Evolutionary conservation across 1,140 invertebrate species (phyloP).

Genomic region (Lepidurus apus): DNA sequence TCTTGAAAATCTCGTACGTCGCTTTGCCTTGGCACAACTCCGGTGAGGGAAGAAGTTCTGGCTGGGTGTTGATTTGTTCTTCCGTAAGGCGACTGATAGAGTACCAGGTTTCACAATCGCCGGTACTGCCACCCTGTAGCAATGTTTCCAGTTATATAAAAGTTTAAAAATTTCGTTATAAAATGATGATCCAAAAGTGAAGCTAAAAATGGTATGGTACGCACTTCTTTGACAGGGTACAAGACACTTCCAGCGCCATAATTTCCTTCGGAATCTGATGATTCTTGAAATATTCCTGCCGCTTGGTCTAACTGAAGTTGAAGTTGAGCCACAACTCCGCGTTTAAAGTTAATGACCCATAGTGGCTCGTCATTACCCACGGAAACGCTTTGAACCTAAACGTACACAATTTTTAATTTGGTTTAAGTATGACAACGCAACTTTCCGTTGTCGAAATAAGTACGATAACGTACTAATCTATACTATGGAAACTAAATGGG

Average conservation of each 20-base stretch:
- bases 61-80: constrained; percentile 31
- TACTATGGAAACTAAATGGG: too few species aligned
- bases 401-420: too few species aligned
- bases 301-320: constrained; percentile 30
- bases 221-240: constrained; percentile 29
- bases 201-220: neutral
- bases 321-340: constrained; percentile 31
- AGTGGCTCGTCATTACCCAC: constrained; percentile 29
- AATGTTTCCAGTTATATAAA: neutral
- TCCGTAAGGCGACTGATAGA: constrained; percentile 31
- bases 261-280: constrained; percentile 20
- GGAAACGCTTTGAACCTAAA: constrained; percentile 30
- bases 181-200: neutral
- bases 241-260: constrained; percentile 27
- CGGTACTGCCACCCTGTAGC: constrained; percentile 30
- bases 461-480: neutral
- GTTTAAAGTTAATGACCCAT: constrained; percentile 34
- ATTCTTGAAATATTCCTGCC: constrained; percentile 26
- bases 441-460: neutral
- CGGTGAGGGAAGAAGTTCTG: constrained; percentile 34
- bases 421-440: too few species aligned
- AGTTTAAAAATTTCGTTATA: neutral
- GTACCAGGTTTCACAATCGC: constrained; percentile 35
- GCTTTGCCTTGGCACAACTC: constrained; percentile 38
- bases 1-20: constrained; percentile 40